phyloP scores from a whole-genome alignment of 2,113 vertebrate species.

The Diglossa brunneiventris region DNA sequence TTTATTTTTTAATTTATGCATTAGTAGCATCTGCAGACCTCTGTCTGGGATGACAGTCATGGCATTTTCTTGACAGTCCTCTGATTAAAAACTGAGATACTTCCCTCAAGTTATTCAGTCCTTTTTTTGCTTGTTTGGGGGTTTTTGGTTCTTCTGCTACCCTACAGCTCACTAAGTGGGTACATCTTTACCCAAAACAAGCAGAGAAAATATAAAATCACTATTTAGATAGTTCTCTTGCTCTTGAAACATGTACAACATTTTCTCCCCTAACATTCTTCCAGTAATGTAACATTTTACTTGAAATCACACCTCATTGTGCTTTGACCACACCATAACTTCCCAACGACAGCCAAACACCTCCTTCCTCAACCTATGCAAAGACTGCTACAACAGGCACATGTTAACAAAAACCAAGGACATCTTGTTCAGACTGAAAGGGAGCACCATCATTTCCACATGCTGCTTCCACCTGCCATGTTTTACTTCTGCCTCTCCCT shows the following conservation, averaged over 20 bases:
- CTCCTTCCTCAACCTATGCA: not conserved
- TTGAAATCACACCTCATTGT: not conserved
- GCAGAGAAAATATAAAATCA: not conserved
- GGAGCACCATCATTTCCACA: not conserved
- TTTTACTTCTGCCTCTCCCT: constrained; percentile 5
- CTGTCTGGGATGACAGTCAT: not conserved
- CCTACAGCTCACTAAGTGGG: not conserved
- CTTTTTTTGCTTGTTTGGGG: not conserved
- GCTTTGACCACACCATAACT: not conserved
- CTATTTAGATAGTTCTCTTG: not conserved
- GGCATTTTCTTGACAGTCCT: not conserved
- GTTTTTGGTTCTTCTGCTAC: not conserved
- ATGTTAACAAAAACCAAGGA: not conserved
- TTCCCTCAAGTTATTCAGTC: not conserved
- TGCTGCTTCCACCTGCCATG: not conserved
- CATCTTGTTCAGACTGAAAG: not conserved
- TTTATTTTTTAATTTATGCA: not conserved
- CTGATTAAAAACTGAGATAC: not conserved
- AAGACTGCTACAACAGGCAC: not conserved
- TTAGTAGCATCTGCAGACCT: not conserved
- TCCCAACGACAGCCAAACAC: not conserved
- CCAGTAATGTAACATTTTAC: not conserved
- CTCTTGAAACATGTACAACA: not conserved
- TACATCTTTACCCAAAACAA: not conserved
- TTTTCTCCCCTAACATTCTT: not conserved